Evolutionary conservation across 1,140 invertebrate species (phyloP), one percentile per base, ranked within the genome.

Genomic region (Rhyacophila brunnea): DNA sequence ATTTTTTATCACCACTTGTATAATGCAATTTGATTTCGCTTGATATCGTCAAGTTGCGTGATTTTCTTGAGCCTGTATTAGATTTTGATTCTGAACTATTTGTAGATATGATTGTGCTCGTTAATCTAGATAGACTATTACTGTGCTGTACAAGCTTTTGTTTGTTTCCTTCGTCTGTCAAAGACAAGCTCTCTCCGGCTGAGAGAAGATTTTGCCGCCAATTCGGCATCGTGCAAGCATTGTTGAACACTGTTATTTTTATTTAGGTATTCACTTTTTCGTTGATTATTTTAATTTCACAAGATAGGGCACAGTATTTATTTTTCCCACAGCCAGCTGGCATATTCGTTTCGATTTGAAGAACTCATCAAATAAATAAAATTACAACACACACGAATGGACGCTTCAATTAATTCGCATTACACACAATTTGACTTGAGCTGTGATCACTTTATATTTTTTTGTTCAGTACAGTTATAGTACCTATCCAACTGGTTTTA

Each of bases 201-300:
- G 75, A 77, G 65, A 79, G 69, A 64, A 79, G 74, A 69, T 79
- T 79, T 71, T 78, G 75, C 60, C 77, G 72, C 77, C 77, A 79
- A 68, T 78, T 75, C 43, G 77, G 75, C 77, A 79, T 79, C 52
- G 38, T 54, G 19, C 13, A 9, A 28, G 23, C 51, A 54, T 54
- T 54, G 43, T 54, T 23, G 44, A 28, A 28, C 23, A 28, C 23
- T 9, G 23, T 28, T 28, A 5, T 28, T 28, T 5, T 5, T 28
- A 28, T 28, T 28, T 28, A 28, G 9, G 4, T 28, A 28, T 3
- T 28, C 9, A 28, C 23, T 28, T 28, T 28, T 28, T 28, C 23
- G 23, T 28, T 28, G 23, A 28, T 28, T 28, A 28, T 28, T 28
- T 28, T 28, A n/a, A 5, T 28, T 3, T 28, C 23, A 28, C 9